Evolutionary conservation across 2,888 invertebrate genomes (phyloP).

Genomic region (Acrobasis suavella): DNA sequence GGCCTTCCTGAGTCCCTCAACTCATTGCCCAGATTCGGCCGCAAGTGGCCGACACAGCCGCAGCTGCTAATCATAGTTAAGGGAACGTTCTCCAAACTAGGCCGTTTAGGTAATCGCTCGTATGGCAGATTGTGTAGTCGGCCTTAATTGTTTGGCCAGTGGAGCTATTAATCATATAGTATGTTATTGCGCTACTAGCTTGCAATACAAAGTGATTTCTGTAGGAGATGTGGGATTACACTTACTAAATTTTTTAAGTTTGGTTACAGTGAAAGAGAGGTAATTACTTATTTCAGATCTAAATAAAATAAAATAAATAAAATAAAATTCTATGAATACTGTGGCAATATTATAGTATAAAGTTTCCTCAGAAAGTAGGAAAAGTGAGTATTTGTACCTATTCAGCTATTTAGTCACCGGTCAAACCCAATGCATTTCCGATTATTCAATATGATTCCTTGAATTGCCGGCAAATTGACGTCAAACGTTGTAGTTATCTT

Average conservation of each 20-base stretch:
- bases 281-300: no score
- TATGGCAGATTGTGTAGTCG: slow-evolving; percentile 16
- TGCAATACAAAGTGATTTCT: not conserved
- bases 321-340: no score
- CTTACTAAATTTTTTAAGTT: no score
- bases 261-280: no score
- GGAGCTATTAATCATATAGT: slow-evolving; percentile 5
- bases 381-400: not conserved
- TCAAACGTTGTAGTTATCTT: not conserved
- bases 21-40: slow-evolving; percentile 37
- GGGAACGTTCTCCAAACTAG: slow-evolving; percentile 49
- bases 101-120: slow-evolving; percentile 35
- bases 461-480: slow-evolving; percentile 4
- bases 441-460: slow-evolving; percentile 4
- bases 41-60: slow-evolving; percentile 49
- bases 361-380: not conserved
- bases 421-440: not conserved
- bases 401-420: slow-evolving; percentile 8
- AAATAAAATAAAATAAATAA: no score
- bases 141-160: slow-evolving; percentile 14
- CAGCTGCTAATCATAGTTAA: slow-evolving; percentile 64
- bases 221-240: not conserved
- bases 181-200: slow-evolving; percentile 1
- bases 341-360: no score
- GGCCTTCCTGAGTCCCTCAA: not conserved